Percentiles rank a stretch among this genome's conserved stretches.
phyloP scores from a whole-genome alignment of 2,797 vertebrate genomes.

The Acestrorhynchus altus region DNA sequence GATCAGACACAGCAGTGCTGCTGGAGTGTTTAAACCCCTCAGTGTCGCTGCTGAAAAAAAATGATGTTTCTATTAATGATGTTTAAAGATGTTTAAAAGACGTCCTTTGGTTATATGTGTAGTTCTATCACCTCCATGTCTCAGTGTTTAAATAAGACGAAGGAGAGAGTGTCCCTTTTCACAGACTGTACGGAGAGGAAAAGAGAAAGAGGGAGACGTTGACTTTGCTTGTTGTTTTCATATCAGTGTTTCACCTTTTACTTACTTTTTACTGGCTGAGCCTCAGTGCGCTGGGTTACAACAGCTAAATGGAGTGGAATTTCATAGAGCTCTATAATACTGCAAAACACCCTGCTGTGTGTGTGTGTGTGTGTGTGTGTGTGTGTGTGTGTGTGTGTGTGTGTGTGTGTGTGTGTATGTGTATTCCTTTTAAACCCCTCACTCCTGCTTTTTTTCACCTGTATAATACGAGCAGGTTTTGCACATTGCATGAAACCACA shows the following conservation, averaged over 20 bases:
- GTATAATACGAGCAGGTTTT: slow-evolving; percentile 27
- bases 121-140: too few relatives aligned
- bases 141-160: too few relatives aligned
- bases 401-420: slow-evolving; percentile 31
- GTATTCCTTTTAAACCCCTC: neutral
- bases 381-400: slow-evolving; percentile 5
- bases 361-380: slow-evolving; percentile 16
- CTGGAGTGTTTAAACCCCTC: too few relatives aligned
- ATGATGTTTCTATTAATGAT: too few relatives aligned
- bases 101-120: too few relatives aligned
- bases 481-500: slow-evolving; percentile 42
- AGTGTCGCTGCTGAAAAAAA: too few relatives aligned
- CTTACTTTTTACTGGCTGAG: slow-evolving; percentile 1
- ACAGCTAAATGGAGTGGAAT: slow-evolving; percentile 32
- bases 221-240: neutral
- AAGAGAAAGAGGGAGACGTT: neutral
- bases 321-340: slow-evolving; percentile 23
- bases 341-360: slow-evolving; percentile 46
- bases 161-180: too few relatives aligned
- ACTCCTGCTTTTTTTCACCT: slow-evolving; percentile 4
- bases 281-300: neutral
- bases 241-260: neutral
- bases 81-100: too few relatives aligned
- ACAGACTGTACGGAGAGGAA: neutral
- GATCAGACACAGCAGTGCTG: too few relatives aligned